Conservation (phyloP, 2,888 invertebrate species). For the Anaspis maculata region DNA sequence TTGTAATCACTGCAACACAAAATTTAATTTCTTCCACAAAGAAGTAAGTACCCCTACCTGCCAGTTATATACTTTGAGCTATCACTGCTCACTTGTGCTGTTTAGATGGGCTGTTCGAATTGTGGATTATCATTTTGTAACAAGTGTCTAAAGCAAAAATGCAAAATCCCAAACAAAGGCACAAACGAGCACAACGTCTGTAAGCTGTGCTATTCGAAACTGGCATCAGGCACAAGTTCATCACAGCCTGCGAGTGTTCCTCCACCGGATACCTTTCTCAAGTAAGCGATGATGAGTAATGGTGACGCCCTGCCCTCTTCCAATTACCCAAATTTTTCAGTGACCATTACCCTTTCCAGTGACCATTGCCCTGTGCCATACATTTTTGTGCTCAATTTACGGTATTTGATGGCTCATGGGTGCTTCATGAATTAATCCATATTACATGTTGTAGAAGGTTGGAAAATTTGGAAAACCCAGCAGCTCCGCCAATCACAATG, state of each 20-base stretch:
- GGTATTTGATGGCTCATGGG: too few species aligned
- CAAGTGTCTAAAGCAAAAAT: constrained; percentile 69
- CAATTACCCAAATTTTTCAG: too few species aligned
- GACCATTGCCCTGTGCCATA: too few species aligned
- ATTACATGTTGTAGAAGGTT: constrained; percentile 42
- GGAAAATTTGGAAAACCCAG: constrained; percentile 48
- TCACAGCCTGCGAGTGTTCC: constrained; percentile 21
- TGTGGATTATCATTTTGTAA: constrained; percentile 80
- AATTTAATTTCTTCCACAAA: constrained; percentile 62
- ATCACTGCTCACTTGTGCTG: too few species aligned
- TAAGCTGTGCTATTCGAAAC: constrained; percentile 45
- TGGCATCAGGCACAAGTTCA: constrained; percentile 24
- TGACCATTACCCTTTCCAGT: too few species aligned
- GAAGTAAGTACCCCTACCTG: too few species aligned
- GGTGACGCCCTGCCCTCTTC: too few species aligned
- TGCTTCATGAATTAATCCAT: too few species aligned
- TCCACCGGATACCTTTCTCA: constrained; percentile 52
- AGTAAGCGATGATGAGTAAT: constrained; percentile 47
- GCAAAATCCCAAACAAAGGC: constrained; percentile 53
- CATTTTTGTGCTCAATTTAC: too few species aligned
- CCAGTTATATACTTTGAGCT: too few species aligned
- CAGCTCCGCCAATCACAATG: constrained; percentile 48
- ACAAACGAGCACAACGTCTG: constrained; percentile 61
- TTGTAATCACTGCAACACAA: constrained; percentile 62
- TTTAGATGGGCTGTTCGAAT: constrained; percentile 72